phyloP scores from a whole-genome alignment of 2,113 vertebrate species.

The Candoia aspera region DNA sequence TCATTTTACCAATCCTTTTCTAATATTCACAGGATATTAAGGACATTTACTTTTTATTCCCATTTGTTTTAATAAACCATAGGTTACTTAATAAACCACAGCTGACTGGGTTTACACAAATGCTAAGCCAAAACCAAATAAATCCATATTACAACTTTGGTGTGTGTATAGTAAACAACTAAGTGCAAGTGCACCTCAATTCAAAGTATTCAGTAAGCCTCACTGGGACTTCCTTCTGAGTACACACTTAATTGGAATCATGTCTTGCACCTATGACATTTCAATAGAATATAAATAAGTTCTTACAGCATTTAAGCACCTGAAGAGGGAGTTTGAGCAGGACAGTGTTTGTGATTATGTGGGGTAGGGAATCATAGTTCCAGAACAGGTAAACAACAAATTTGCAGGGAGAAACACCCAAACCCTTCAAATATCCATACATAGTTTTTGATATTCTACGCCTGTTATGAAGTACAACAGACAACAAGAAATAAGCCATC shows the following conservation, averaged over 20 bases:
- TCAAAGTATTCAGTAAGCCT: background rate
- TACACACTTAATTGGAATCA: background rate
- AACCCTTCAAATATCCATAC: background rate
- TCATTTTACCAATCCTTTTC: background rate
- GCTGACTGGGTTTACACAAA: background rate
- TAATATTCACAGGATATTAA: background rate
- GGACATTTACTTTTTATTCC: background rate
- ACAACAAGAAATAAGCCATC: constrained; percentile 22
- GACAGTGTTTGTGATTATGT: background rate
- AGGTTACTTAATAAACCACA: background rate
- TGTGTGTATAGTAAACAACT: background rate
- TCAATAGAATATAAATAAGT: background rate
- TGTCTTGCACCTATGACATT: background rate
- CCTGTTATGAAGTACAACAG: constrained; percentile 1
- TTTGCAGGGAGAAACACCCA: background rate
- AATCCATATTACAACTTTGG: background rate
- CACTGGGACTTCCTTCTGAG: background rate
- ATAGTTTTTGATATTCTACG: constrained; percentile 18
- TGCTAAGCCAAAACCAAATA: background rate
- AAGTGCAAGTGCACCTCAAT: background rate
- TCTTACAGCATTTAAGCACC: background rate
- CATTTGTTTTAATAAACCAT: background rate
- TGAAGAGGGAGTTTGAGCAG: background rate
- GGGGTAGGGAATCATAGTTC: background rate
- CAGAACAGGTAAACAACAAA: background rate